Percentiles rank a stretch among this genome's conserved stretches.
Conservation (phyloP, 2,888 invertebrate species). For the Odontomyia ornata region DNA sequence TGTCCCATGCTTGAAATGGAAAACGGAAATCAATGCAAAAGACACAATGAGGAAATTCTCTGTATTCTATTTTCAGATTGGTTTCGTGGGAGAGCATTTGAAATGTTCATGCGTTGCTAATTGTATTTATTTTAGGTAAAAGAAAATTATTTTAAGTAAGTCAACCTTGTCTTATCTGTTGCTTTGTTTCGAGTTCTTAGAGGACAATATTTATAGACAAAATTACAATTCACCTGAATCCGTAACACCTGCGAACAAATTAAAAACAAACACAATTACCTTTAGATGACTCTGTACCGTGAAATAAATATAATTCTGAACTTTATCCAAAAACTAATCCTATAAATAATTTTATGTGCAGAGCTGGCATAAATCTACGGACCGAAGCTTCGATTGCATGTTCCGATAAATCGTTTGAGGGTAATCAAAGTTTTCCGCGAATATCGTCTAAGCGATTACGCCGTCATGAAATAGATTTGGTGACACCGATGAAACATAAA, state of each 20-base stretch:
- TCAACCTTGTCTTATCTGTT: too few relatives aligned
- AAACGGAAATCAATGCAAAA: background rate
- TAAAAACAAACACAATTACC: background rate
- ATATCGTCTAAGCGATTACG: slow-evolving; percentile 55
- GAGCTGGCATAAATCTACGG: slow-evolving; percentile 73
- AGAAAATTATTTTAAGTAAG: too few relatives aligned
- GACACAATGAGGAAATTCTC: background rate
- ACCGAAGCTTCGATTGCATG: slow-evolving; percentile 46
- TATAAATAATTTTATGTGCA: slow-evolving; percentile 61
- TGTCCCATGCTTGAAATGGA: background rate
- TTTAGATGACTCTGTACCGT: too few relatives aligned
- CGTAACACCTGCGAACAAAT: background rate
- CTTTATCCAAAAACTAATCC: background rate
- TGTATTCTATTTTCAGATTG: background rate
- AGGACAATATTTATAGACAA: too few relatives aligned
- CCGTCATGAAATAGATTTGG: slow-evolving; percentile 47
- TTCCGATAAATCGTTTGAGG: slow-evolving; percentile 66
- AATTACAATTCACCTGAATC: too few relatives aligned
- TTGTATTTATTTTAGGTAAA: too few relatives aligned
- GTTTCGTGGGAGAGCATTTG: too few relatives aligned
- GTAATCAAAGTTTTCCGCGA: slow-evolving; percentile 72
- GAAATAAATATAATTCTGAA: background rate
- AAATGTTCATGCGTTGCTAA: too few relatives aligned
- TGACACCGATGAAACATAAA: slow-evolving; percentile 55
- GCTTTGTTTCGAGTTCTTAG: too few relatives aligned